These are phyloP conservation scores for Oryzias celebensis DNA, from an alignment of 2,113 vertebrate genomes.

Conservation along the genomic window DNA sequence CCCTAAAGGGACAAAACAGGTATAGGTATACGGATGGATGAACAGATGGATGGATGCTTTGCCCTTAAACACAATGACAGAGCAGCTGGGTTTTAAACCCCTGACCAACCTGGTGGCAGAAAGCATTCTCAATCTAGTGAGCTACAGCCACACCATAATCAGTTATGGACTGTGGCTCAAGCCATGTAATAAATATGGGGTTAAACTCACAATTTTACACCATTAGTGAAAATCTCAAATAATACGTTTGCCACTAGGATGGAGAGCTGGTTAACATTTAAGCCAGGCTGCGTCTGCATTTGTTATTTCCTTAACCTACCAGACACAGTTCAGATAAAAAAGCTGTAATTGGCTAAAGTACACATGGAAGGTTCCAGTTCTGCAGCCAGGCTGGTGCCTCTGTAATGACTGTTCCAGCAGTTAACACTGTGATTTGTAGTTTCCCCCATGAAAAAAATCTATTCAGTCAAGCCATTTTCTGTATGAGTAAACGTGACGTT, in stretches of 20 bases:
- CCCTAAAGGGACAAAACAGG: too few species aligned
- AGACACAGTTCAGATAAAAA: conserved; percentile 51
- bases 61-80: too few species aligned
- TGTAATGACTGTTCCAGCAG: conserved; percentile 55
- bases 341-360: conserved; percentile 29
- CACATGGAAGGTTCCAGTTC: conserved; percentile 17
- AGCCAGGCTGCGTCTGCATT: conserved; percentile 28
- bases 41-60: too few species aligned
- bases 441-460: conserved; percentile 19
- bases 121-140: too few species aligned
- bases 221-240: conserved; percentile 8
- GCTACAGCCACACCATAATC: too few species aligned
- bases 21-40: too few species aligned
- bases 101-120: too few species aligned
- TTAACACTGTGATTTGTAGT: conserved; percentile 28
- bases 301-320: conserved; percentile 42
- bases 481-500: conserved; percentile 45
- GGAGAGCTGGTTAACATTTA: conserved; percentile 8
- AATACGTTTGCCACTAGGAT: neutral
- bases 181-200: too few species aligned
- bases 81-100: too few species aligned
- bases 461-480: conserved; percentile 35
- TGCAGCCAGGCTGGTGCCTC: conserved; percentile 39
- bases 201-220: conserved; percentile 4
- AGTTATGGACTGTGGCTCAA: too few species aligned